A percentile compares a stretch with the other conserved stretches of the same genome.
Evolutionary conservation across 1,140 invertebrate species (phyloP).

Genomic region (Euglossa dilemma): DNA sequence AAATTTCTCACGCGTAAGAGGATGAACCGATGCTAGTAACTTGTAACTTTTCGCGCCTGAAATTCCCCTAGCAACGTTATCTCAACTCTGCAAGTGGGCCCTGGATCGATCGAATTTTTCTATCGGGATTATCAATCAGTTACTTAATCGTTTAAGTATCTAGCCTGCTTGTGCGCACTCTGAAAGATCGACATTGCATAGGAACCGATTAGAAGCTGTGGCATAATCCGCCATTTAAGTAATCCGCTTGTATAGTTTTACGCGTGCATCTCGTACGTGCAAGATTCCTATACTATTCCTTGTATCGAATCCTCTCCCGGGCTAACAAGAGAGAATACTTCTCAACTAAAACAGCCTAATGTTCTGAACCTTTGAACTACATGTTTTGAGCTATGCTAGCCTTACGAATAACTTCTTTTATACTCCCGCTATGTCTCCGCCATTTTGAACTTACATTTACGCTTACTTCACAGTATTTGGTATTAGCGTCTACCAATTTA

Average conservation of each 20-base stretch:
- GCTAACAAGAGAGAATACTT: slow-evolving; percentile 1
- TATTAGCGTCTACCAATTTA: not conserved
- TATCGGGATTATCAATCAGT: slow-evolving; percentile 19
- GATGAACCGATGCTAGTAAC: too few relatives aligned
- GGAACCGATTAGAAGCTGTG: slow-evolving; percentile 59
- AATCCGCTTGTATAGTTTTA: slow-evolving; percentile 41
- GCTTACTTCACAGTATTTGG: not conserved
- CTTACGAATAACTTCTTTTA: slow-evolving; percentile 9
- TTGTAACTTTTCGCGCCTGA: too few relatives aligned
- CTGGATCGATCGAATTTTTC: slow-evolving; percentile 13
- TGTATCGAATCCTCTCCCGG: not conserved
- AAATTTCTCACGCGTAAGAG: too few relatives aligned
- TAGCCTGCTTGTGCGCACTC: slow-evolving; percentile 64
- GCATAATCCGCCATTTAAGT: slow-evolving; percentile 13
- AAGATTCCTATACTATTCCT: slow-evolving; percentile 6
- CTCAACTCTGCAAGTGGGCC: too few relatives aligned
- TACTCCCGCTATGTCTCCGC: not conserved
- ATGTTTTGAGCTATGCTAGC: slow-evolving; percentile 48
- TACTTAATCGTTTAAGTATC: slow-evolving; percentile 45
- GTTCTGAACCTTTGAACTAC: slow-evolving; percentile 27
- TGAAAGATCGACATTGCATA: slow-evolving; percentile 57
- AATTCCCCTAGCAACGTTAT: too few relatives aligned
- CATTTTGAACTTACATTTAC: not conserved
- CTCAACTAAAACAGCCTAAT: slow-evolving; percentile 1
- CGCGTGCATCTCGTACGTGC: slow-evolving; percentile 46